Percentiles rank a stretch among this genome's conserved stretches.
phyloP scores from a whole-genome alignment of 1,140 invertebrate species.

The Hetaerina americana region DNA sequence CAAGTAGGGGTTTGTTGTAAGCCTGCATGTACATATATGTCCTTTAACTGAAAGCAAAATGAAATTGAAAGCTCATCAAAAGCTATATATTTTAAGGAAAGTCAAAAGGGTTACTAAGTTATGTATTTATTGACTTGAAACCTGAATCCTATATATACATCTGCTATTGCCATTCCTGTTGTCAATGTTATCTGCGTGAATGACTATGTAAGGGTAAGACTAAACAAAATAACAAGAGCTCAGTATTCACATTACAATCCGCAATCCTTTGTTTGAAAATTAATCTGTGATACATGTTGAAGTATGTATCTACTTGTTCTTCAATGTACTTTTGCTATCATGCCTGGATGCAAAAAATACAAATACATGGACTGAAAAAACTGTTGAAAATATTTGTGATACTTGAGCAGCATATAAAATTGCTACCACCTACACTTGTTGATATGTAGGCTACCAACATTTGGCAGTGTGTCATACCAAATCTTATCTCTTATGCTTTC shows the following conservation, averaged over 20 bases:
- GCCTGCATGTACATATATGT: neutral
- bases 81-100: conserved; percentile 1
- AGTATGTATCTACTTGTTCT: neutral
- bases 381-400: neutral
- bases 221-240: neutral
- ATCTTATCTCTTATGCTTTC: no score
- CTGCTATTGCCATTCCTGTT: neutral
- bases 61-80: neutral
- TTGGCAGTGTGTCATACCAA: no score
- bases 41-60: neutral
- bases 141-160: neutral
- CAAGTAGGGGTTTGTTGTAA: no score
- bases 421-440: neutral
- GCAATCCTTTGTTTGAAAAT: neutral
- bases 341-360: neutral
- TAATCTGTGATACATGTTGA: neutral
- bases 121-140: neutral
- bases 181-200: neutral
- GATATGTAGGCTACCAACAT: no score
- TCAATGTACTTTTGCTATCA: neutral
- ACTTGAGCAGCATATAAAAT: neutral
- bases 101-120: neutral
- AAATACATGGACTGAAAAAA: neutral
- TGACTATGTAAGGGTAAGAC: neutral
- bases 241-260: neutral